A percentile compares a stretch with the other conserved stretches of the same genome.
phyloP scores from a whole-genome alignment of 1,140 invertebrate genomes.

The Lepidostoma basale region DNA sequence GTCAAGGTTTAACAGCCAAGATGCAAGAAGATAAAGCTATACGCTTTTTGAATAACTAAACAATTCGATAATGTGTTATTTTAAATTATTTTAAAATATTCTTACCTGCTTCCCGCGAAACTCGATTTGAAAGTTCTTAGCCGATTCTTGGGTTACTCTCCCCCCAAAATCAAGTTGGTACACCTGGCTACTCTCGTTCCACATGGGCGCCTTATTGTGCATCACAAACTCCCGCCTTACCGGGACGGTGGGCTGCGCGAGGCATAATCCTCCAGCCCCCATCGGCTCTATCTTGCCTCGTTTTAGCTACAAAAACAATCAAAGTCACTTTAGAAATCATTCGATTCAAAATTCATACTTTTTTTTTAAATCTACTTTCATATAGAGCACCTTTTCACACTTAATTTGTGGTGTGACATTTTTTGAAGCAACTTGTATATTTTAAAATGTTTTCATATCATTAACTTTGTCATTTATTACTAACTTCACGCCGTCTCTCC shows the following conservation, averaged over 20 bases:
- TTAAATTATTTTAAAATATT: not conserved
- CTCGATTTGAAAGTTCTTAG: conserved; percentile 99
- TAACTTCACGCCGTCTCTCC: no score
- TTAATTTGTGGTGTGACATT: no score
- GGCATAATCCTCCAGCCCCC: conserved; percentile 51
- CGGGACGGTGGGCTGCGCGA: conserved; percentile 54
- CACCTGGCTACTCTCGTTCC: conserved; percentile 99
- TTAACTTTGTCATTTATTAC: no score
- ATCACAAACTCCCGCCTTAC: conserved; percentile 85
- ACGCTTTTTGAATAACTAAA: no score
- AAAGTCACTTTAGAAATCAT: no score
- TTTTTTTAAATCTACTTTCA: no score
- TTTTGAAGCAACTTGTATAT: no score
- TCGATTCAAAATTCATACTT: no score
- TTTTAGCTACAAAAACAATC: conserved; percentile 61
- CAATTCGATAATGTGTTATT: not conserved
- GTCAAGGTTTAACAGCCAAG: no score
- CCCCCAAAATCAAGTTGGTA: conserved; percentile 99
- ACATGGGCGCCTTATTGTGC: conserved; percentile 99
- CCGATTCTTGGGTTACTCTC: conserved; percentile 97
- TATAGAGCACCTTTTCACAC: no score
- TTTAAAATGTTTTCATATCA: no score
- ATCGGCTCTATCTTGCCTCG: conserved; percentile 67
- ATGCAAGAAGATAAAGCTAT: no score
- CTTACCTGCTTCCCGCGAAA: conserved; percentile 93